Conservation (phyloP, 2,888 invertebrate genomes). For the Acanthopleura granulata region DNA sequence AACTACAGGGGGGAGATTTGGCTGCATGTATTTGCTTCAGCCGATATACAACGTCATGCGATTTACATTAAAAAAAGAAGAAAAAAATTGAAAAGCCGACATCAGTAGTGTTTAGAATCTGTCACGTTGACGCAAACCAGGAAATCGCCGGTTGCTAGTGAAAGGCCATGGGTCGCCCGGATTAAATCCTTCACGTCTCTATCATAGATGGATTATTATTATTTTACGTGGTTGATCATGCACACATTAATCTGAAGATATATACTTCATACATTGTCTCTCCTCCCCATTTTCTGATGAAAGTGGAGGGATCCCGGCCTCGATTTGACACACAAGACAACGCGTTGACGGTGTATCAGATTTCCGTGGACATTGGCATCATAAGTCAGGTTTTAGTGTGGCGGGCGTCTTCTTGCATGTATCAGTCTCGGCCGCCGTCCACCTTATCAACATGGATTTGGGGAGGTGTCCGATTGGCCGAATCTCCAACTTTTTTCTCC, state of each 20-base stretch:
- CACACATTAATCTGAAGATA: neutral
- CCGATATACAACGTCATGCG: too few species aligned
- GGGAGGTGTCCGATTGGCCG: neutral
- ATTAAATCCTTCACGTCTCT: neutral
- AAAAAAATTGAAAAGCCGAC: too few species aligned
- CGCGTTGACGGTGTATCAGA: neutral
- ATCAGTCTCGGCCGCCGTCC: neutral
- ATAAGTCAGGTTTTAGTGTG: neutral
- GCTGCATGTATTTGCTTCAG: too few species aligned
- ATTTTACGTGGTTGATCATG: neutral
- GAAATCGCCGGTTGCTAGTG: too few species aligned
- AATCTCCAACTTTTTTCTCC: neutral
- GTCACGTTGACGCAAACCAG: too few species aligned
- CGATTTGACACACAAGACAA: conserved; percentile 4
- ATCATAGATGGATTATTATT: neutral
- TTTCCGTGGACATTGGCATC: conserved; percentile 19
- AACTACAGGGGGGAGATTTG: too few species aligned
- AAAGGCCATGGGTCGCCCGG: neutral
- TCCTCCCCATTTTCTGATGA: too few species aligned
- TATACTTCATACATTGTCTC: too few species aligned
- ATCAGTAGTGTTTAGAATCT: too few species aligned
- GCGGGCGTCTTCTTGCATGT: neutral
- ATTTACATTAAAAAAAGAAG: too few species aligned
- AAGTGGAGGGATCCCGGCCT: neutral
- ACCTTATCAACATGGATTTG: conserved; percentile 1